Base-by-base conservation (phyloP, 2,888 invertebrate genomes). In the Torymus texanus region DNA sequence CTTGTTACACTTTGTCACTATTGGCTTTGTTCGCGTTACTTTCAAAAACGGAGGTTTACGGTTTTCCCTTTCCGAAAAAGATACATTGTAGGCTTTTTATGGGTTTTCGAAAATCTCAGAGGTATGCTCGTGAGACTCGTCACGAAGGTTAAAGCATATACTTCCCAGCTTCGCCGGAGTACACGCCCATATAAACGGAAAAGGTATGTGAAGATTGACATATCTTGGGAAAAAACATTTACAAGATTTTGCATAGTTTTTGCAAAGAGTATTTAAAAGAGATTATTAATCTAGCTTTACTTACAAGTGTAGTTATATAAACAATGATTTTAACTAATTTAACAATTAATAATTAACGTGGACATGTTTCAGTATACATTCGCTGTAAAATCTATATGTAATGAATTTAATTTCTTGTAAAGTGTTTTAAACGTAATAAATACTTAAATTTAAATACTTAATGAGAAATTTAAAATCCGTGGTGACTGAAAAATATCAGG, bases 11-110 rank as follows among this genome's bases (percentile, higher is more conserved):
- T 66, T 77, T 75, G 67, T 63, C 66, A 73, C 29, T 66, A 56
- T 56, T 29, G 24, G 73, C 74, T 61, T 77, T 78, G 61, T 77
- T 29, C 29, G 29, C 13, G 21, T 55, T 18, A 41, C 12, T 29
- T 61, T 58, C 12, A 11, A 71, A 78, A 53, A n/a, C 24, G 29
- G 18, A 56, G 51, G 24, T 78, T 78, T 75, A 74, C 50, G 66
- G 53, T n/a, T 70, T 51, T 73, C 50, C 29, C 61, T 61, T 75
- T 71, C 16, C 16, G 59, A 21, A 62, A 70, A 61, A 63, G 66
- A 61, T 71, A 71, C 78, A 74, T 81, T 78, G 70, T 75, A 75
- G 4, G 18, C 59, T 16, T 81, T 81, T 81, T 81, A 81, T 63
- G 75, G 53, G 58, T 75, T 78, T 81, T 71, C 10, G 18, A 62